phyloP scores from a whole-genome alignment of 2,888 invertebrate genomes.

The Brenthis daphne region DNA sequence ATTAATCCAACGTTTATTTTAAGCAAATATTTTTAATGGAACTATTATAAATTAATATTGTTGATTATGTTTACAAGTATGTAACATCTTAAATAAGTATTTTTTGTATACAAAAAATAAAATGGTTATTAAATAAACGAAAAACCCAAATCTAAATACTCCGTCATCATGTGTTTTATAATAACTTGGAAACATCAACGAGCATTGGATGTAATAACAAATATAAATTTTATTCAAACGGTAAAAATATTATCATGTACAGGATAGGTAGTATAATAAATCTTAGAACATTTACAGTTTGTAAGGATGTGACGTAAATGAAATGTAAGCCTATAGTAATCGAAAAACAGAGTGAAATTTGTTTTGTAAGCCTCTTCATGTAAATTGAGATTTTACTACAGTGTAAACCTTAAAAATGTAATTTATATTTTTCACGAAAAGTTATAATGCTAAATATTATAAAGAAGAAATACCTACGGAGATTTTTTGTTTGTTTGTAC shows the following conservation, averaged over 20 bases:
- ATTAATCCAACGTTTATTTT: too few species aligned
- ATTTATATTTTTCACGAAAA: too few species aligned
- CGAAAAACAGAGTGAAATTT: too few species aligned
- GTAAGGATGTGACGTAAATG: neutral
- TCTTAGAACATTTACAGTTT: neutral
- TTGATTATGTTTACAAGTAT: neutral
- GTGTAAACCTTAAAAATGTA: too few species aligned
- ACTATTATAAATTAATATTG: neutral
- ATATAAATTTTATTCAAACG: constrained; percentile 5
- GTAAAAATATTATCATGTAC: neutral
- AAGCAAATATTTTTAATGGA: too few species aligned
- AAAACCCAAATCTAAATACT: constrained; percentile 22
- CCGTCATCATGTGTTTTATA: constrained; percentile 19
- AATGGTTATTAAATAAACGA: neutral
- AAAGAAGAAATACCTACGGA: too few species aligned
- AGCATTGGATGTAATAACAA: neutral
- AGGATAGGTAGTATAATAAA: neutral
- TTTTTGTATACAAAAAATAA: neutral
- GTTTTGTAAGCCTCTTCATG: too few species aligned
- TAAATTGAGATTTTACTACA: too few species aligned
- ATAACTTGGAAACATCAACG: constrained; percentile 3
- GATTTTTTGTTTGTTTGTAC: too few species aligned
- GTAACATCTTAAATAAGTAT: neutral
- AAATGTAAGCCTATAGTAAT: too few species aligned
- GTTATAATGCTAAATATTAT: too few species aligned